These are phyloP conservation scores for Atta colombica DNA, from an alignment of 1,140 invertebrate genomes.

Conservation along the genomic window DNA sequence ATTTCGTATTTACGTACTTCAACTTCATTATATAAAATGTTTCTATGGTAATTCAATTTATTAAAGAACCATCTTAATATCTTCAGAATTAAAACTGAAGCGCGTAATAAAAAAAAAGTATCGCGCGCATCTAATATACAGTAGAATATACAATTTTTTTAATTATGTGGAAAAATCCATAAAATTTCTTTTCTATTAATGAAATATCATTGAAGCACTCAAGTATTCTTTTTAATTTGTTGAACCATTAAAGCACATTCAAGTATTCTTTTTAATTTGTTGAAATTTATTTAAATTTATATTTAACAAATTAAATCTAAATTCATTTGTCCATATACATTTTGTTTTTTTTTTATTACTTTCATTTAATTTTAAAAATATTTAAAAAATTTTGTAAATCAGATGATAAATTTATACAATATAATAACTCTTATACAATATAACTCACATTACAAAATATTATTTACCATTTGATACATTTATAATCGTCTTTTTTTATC, in stretches of 20 bases:
- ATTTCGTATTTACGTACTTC: too few species aligned
- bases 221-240: not conserved
- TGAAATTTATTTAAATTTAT: not conserved
- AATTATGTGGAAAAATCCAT: not conserved
- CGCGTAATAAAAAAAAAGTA: not conserved
- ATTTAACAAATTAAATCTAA: not conserved
- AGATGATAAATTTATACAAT: not conserved
- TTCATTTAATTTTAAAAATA: slow-evolving; percentile 16
- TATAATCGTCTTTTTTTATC: not conserved
- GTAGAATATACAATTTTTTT: not conserved
- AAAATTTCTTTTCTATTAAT: not conserved
- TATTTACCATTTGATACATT: not conserved
- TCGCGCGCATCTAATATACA: not conserved
- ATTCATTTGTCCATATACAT: not conserved
- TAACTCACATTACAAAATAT: not conserved
- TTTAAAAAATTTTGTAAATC: not conserved
- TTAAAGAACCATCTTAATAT: too few species aligned
- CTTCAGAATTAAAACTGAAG: too few species aligned
- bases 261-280: not conserved
- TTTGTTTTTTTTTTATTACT: not conserved
- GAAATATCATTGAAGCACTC: not conserved
- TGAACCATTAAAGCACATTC: not conserved
- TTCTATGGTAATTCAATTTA: too few species aligned
- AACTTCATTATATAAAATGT: too few species aligned
- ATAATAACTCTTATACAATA: too few species aligned